phyloP scores from a whole-genome alignment of 2,113 vertebrate species.

The Stegostoma tigrinum region DNA sequence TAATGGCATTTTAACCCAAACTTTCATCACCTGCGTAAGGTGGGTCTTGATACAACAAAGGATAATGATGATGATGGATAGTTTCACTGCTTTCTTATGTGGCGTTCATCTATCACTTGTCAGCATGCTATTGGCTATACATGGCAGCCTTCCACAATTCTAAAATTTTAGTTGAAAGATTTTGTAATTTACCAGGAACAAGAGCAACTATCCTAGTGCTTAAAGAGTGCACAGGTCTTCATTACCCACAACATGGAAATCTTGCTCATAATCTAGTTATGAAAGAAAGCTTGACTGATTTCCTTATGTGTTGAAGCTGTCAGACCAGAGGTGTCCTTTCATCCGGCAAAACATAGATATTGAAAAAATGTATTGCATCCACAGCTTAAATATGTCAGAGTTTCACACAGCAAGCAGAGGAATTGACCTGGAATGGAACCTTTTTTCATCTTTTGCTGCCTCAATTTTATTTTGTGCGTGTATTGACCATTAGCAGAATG shows the following conservation, averaged over 20 bases:
- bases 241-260: background rate
- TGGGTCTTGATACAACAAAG: constrained; percentile 61
- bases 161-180: constrained; percentile 50
- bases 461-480: background rate
- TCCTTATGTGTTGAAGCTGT: background rate
- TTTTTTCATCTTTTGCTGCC: background rate
- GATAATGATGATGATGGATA: constrained; percentile 71
- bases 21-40: constrained; percentile 71
- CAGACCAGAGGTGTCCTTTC: background rate
- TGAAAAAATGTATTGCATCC: background rate
- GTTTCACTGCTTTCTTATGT: constrained; percentile 51
- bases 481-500: background rate
- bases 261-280: background rate
- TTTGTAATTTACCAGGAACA: constrained; percentile 43
- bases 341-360: background rate
- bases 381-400: constrained; percentile 18
- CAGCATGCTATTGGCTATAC: constrained; percentile 42
- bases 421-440: constrained; percentile 28
- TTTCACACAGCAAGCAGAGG: constrained; percentile 8
- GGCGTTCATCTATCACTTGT: constrained; percentile 54
- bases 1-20: constrained; percentile 64
- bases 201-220: background rate
- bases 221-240: background rate
- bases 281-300: background rate
- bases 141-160: constrained; percentile 40